phyloP scores from a whole-genome alignment of 37 sponge, comb jelly and placozoan genomes.

The Tethya wilhelma region DNA sequence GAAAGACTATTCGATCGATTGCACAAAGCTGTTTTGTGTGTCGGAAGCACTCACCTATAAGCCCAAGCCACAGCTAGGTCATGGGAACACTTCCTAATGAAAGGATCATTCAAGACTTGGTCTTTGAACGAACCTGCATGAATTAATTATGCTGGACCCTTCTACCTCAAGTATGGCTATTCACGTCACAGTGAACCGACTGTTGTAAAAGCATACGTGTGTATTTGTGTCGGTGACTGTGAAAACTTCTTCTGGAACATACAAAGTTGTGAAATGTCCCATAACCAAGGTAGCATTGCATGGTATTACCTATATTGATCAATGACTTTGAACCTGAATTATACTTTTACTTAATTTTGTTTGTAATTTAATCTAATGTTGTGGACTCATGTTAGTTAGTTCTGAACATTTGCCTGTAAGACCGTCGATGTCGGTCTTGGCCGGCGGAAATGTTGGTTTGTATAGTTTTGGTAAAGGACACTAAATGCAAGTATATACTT shows the following conservation, averaged over 20 bases:
- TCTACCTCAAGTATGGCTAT: conserved; percentile 18
- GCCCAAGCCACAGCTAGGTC: neutral
- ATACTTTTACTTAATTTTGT: too few relatives aligned
- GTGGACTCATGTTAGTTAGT: too few relatives aligned
- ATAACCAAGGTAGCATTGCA: conserved; percentile 16
- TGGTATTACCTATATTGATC: conserved; percentile 15
- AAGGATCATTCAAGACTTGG: neutral
- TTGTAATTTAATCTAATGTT: too few relatives aligned
- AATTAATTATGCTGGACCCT: conserved; percentile 31
- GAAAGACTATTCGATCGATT: conserved; percentile 19
- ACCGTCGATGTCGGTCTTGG: too few relatives aligned
- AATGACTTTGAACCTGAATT: too few relatives aligned
- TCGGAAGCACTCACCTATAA: neutral
- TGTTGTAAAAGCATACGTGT: conserved; percentile 13
- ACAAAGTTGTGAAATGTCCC: conserved; percentile 18
- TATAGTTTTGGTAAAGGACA: too few relatives aligned
- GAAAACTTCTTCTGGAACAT: neutral
- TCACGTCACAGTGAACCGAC: neutral
- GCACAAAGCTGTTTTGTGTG: conserved; percentile 34
- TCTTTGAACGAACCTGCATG: conserved; percentile 23
- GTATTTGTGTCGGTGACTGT: conserved; percentile 31
- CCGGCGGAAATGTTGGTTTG: too few relatives aligned
- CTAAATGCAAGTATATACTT: too few relatives aligned
- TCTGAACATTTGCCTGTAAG: too few relatives aligned
- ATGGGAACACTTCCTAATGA: neutral